These are phyloP conservation scores for Amazonetta brasiliensis DNA, from an alignment of 2,797 vertebrate genomes.

Conservation along the genomic window DNA sequence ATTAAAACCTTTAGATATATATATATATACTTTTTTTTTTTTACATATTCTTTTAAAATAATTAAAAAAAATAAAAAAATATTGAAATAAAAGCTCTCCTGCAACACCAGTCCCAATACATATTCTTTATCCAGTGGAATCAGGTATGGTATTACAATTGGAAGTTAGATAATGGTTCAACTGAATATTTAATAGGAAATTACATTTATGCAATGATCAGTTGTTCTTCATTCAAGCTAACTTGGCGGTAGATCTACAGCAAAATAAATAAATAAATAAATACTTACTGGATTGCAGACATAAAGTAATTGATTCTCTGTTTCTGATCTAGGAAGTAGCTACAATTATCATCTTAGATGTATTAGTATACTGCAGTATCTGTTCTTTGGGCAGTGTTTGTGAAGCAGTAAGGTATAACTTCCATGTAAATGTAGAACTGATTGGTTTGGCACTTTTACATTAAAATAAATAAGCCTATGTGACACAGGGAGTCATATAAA, in stretches of 20 bases:
- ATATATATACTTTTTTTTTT: not conserved
- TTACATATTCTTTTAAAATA: not conserved
- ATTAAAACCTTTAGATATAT: not conserved
- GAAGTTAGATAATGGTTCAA: not conserved
- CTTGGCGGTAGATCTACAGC: not conserved
- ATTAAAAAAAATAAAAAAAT: not conserved
- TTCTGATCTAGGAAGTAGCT: not conserved
- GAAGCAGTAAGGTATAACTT: not conserved
- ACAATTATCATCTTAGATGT: not conserved
- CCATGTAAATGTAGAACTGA: not conserved
- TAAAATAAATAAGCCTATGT: not conserved
- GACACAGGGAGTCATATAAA: not conserved
- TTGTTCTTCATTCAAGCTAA: not conserved
- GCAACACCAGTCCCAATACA: not conserved
- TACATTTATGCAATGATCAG: not conserved
- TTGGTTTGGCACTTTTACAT: not conserved
- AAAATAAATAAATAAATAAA: not conserved
- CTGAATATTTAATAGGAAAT: not conserved
- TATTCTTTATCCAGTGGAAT: not conserved
- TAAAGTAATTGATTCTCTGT: not conserved
- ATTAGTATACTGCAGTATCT: not conserved
- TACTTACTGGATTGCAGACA: not conserved
- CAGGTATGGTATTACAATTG: not conserved
- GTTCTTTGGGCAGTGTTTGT: not conserved
- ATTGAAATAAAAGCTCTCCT: not conserved